Evolutionary conservation across 2,797 vertebrate species (phyloP).

Genomic region (Delichon dasypus): DNA sequence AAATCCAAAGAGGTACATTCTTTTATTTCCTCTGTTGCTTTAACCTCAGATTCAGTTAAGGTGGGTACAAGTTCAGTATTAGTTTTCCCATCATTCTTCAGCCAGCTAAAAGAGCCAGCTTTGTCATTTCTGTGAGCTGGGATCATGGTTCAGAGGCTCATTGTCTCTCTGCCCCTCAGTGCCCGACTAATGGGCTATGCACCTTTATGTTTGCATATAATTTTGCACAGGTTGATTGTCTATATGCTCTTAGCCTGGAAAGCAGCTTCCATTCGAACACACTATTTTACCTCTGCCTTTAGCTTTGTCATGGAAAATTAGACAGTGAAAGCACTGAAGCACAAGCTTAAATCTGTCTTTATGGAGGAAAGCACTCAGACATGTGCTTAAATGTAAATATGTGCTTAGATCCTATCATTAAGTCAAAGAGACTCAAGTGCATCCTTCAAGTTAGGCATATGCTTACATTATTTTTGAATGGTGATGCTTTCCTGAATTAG

Average conservation of each 20-base stretch:
- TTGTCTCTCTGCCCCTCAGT: constrained; percentile 7
- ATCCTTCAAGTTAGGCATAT: constrained; percentile 51
- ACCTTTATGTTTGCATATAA: constrained; percentile 40
- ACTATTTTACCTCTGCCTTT: constrained; percentile 25
- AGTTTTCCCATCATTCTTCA: neutral
- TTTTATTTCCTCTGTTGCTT: neutral
- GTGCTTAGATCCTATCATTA: constrained; percentile 67
- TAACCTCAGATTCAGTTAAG: neutral
- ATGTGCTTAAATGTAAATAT: constrained; percentile 65
- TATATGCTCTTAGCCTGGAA: constrained; percentile 9
- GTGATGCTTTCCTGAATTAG: constrained; percentile 34
- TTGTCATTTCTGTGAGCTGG: neutral
- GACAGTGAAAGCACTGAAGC: constrained; percentile 54
- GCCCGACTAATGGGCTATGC: neutral
- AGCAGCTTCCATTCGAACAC: neutral
- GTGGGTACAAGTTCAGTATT: neutral
- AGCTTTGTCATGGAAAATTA: constrained; percentile 57
- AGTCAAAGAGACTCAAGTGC: constrained; percentile 55
- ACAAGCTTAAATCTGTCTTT: constrained; percentile 55
- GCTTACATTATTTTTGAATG: constrained; percentile 29
- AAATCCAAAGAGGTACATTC: neutral
- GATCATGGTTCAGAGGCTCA: neutral
- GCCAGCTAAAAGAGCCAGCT: neutral
- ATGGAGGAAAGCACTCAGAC: constrained; percentile 50
- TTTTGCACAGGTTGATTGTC: constrained; percentile 48